Percentiles rank a stretch among this genome's conserved stretches.
These are phyloP conservation scores for Cyprinodon diabolis DNA, from an alignment of 2,797 vertebrate genomes.

Conservation along the genomic window DNA sequence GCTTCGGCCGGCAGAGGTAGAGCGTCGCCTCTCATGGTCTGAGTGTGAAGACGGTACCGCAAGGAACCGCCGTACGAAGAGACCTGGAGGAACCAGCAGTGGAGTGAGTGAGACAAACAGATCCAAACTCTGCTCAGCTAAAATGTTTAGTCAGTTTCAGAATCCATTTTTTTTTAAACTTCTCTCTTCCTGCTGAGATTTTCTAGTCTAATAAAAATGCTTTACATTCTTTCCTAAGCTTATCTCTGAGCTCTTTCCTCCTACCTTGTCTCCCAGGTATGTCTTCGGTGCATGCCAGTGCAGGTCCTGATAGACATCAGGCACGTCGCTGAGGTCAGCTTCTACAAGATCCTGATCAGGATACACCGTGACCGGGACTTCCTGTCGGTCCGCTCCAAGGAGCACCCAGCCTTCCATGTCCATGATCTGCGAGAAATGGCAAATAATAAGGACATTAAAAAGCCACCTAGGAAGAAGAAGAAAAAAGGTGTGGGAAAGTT, in stretches of 20 bases:
- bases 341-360: constrained; percentile 78
- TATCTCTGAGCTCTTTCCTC: background rate
- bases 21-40: constrained; percentile 88
- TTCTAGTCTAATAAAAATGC: too few species aligned
- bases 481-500: background rate
- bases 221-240: background rate
- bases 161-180: too few species aligned
- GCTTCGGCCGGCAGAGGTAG: constrained; percentile 86
- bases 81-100: constrained; percentile 77
- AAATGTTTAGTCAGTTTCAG: too few species aligned
- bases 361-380: constrained; percentile 77
- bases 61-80: constrained; percentile 91
- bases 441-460: background rate
- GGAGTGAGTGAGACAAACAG: background rate
- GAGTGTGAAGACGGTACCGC: constrained; percentile 86
- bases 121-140: too few species aligned
- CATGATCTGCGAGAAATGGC: constrained; percentile 74
- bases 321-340: constrained; percentile 85
- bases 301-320: constrained; percentile 88
- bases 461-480: background rate
- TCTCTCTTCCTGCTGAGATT: too few species aligned
- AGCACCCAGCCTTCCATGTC: constrained; percentile 91
- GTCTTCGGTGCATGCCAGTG: constrained; percentile 90
- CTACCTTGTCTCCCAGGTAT: constrained; percentile 93
- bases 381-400: constrained; percentile 86